These are phyloP conservation scores for Hippocampus guttulatus DNA, from an alignment of 2,113 vertebrate genomes.

Conservation along the genomic window DNA sequence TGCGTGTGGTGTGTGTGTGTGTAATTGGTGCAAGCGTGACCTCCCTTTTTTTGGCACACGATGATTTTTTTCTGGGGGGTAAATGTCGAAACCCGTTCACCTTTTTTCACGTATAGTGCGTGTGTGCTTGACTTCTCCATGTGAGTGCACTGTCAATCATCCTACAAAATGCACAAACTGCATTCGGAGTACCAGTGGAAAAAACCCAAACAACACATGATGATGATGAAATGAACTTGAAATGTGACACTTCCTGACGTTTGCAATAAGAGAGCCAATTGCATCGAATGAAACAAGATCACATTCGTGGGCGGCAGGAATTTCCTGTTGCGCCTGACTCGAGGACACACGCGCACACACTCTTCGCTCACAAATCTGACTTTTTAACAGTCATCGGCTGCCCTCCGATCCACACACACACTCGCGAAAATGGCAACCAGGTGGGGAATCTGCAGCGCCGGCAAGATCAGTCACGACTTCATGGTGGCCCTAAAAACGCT, in stretches of 20 bases:
- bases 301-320: neutral
- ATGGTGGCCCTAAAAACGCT: constrained; percentile 73
- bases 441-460: constrained; percentile 80
- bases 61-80: neutral
- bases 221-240: neutral
- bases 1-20: neutral
- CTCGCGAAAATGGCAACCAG: constrained; percentile 69
- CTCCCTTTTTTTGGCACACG: neutral
- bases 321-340: neutral
- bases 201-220: neutral
- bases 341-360: neutral
- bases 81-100: neutral
- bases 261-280: neutral
- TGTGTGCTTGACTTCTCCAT: neutral
- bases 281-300: neutral
- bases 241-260: neutral
- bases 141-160: neutral
- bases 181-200: neutral
- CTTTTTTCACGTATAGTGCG: neutral
- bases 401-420: neutral
- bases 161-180: neutral
- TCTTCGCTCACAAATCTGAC: neutral
- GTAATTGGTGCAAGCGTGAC: neutral
- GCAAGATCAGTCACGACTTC: constrained; percentile 81
- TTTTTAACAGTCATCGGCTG: neutral